A percentile compares a stretch with the other conserved stretches of the same genome.
Conservation (phyloP, 2,113 vertebrate species). For the Nothocercus nigrocapillus region DNA sequence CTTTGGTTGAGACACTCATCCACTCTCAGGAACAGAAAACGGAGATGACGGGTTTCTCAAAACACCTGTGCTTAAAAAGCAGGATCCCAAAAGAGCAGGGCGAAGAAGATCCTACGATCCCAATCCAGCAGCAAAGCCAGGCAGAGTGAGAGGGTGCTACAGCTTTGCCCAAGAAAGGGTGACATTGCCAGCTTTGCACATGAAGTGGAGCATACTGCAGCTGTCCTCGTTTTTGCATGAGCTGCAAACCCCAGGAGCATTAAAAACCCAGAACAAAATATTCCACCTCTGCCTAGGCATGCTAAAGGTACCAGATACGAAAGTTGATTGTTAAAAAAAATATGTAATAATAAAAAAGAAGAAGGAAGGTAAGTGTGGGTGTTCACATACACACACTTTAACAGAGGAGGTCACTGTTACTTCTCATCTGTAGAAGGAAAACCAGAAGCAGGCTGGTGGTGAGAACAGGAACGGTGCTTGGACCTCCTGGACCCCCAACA, state of each 20-base stretch:
- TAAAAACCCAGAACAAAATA: conserved; percentile 37
- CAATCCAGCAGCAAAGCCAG: conserved; percentile 5
- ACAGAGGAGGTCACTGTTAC: neutral
- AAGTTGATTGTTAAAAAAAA: neutral
- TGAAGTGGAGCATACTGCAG: conserved; percentile 17
- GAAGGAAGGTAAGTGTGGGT: neutral
- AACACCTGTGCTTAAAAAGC: conserved; percentile 59
- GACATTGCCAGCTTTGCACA: conserved; percentile 31
- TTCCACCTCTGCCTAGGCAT: neutral
- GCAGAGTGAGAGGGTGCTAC: conserved; percentile 17
- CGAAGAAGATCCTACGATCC: conserved; percentile 32
- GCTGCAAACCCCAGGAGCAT: neutral
- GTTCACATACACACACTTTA: neutral
- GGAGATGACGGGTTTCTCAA: conserved; percentile 52
- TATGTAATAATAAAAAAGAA: neutral
- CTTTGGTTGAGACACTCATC: conserved; percentile 35
- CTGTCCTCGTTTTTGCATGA: conserved; percentile 28
- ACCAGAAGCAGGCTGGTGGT: neutral
- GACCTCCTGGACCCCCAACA: neutral
- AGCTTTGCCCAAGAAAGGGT: conserved; percentile 12
- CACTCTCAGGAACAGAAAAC: conserved; percentile 45
- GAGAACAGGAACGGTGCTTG: neutral
- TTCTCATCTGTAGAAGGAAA: neutral
- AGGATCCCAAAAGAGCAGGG: conserved; percentile 30
- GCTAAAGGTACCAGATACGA: neutral